Evolutionary conservation across 2,113 vertebrate genomes (phyloP).

Genomic region (Nothobranchius furzeri): DNA sequence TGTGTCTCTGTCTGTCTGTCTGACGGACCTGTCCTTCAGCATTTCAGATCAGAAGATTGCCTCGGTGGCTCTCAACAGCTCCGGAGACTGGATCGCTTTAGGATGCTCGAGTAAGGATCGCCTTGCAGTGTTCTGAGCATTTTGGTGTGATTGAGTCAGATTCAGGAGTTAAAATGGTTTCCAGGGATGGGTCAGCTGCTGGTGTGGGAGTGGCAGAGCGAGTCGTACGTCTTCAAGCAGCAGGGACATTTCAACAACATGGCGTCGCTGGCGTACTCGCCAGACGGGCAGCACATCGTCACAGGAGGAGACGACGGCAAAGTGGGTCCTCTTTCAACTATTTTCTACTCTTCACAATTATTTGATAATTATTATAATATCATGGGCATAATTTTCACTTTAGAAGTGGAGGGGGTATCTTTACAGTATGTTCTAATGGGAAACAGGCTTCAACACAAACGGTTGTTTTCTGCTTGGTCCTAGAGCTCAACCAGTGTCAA

Average conservation of each 20-base stretch:
- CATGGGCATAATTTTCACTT: too few species aligned
- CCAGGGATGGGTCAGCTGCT: constrained; percentile 93
- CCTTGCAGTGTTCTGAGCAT: too few species aligned
- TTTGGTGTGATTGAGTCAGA: not conserved
- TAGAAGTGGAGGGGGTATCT: too few species aligned
- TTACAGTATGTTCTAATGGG: too few species aligned
- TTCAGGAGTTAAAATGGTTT: not conserved
- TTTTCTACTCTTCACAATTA: too few species aligned
- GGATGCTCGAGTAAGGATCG: constrained; percentile 87
- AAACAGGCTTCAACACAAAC: too few species aligned
- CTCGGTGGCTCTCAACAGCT: constrained; percentile 85
- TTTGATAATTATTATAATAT: too few species aligned
- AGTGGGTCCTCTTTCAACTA: constrained; percentile 69
- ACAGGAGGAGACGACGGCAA: constrained; percentile 96
- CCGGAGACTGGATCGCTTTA: constrained; percentile 96
- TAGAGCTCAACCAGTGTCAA: too few species aligned
- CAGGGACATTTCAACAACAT: constrained; percentile 98
- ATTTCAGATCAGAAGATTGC: constrained; percentile 93
- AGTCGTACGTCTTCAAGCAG: constrained; percentile 96
- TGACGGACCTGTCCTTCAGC: constrained; percentile 67
- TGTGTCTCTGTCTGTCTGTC: too few species aligned
- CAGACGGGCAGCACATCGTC: constrained; percentile 91
- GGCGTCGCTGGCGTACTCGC: constrained; percentile 90
- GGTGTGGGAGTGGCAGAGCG: constrained; percentile 99
- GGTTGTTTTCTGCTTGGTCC: too few species aligned